A percentile compares a stretch with the other conserved stretches of the same genome.
Evolutionary conservation across 2,797 vertebrate species (phyloP).

Genomic region (Hypotaenidia okinawae): DNA sequence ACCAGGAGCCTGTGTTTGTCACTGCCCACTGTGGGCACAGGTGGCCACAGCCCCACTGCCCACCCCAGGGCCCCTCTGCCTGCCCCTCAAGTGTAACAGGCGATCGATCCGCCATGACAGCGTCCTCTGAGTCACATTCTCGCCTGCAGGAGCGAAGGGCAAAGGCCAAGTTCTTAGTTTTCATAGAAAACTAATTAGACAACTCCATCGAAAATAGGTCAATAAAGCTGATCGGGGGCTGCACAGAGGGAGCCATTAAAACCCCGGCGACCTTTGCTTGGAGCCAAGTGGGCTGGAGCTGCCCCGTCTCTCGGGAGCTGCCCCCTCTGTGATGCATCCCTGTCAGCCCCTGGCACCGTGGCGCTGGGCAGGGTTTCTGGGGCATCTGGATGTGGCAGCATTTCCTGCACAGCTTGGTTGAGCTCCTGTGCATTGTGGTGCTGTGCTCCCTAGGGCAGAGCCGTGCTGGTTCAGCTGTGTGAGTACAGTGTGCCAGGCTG

Average conservation of each 20-base stretch:
- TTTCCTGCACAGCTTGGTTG: fast-evolving
- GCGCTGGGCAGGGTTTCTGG: background rate
- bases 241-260: conserved; percentile 44
- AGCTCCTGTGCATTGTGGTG: background rate
- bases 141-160: conserved; percentile 70
- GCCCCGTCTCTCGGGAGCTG: background rate
- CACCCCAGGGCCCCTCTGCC: background rate
- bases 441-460: background rate
- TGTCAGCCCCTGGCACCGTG: fast-evolving
- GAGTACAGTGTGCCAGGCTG: background rate
- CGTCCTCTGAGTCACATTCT: conserved; percentile 66
- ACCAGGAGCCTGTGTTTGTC: fast-evolving
- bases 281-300: background rate
- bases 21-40: background rate
- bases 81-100: conserved; percentile 42
- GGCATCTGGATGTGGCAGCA: background rate
- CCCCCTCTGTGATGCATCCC: fast-evolving
- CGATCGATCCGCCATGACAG: conserved; percentile 8
- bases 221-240: conserved; percentile 65
- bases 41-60: background rate
- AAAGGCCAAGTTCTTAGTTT: conserved; percentile 75
- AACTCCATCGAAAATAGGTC: conserved; percentile 55
- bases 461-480: fast-evolving
- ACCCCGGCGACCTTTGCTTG: conserved; percentile 38
- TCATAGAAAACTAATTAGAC: conserved; percentile 74